Base-by-base conservation (phyloP, 2,113 vertebrate genomes). In the Rhombomys opimus region DNA sequence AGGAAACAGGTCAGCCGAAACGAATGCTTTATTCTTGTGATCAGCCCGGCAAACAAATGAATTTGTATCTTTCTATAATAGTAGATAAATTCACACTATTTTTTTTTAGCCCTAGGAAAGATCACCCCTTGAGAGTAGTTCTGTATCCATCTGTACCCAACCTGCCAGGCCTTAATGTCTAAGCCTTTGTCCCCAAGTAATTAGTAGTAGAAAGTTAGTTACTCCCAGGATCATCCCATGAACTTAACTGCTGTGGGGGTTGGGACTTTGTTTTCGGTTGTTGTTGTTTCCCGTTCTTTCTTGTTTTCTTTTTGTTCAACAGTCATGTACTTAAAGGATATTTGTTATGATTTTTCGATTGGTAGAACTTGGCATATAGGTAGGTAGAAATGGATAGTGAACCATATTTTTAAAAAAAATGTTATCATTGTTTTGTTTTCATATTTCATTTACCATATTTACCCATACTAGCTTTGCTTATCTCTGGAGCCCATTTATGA, bases 281-380 rank as follows among this genome's bases (percentile, higher is more conserved):
- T 75, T 93, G 27, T 13, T 93, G 4, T 32, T 70, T 96, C 78
- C 50, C 17, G 20, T 90, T 95, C 93, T 50, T 78, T 84, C n/a
- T 41, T 84, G 13, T 41, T 86, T 85, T 70, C 22, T 30, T 73
- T 73, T 32, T 25, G 41, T 25, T 80, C 50, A n/a, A n/a, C n/a
- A 91, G 54, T 18, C 81, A 57, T 30, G 7, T 11, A 59, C 32
- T 92, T 90, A 91, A 75, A 85, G 17, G 17, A 38, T 59, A 7
- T 75, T 77, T 50, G 54, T 20, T 73, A 2, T 50, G 22, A 90
- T 86, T 81, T 30, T 25, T 5, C 6, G 54, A 52, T 32, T 9
- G 73, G n/a, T 50, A 30, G 61, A 92, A 76, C 46, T 11, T 67
- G 92, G 63, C 59, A 32, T 57, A 50, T 13, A 87, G 67, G 87